Conservation (phyloP, 2,797 vertebrate genomes). For the Neopelma chrysocephalum region DNA sequence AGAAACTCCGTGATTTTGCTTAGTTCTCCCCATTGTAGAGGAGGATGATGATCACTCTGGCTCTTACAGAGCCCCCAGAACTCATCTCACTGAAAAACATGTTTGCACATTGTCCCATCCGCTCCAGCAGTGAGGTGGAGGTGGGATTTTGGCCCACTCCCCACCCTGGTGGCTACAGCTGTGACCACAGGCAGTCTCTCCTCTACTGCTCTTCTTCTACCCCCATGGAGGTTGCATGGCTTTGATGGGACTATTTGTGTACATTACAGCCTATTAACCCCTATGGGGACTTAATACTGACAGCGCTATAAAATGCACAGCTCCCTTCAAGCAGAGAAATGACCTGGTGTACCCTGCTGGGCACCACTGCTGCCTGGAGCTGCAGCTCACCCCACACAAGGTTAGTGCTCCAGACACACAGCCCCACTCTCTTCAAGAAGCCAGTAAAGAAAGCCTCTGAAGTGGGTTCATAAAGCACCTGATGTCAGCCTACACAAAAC, state of each 20-base stretch:
- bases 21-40: background rate
- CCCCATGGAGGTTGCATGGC: background rate
- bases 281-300: rapidly evolving
- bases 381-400: background rate
- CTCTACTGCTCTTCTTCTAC: background rate
- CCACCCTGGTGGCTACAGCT: background rate
- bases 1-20: background rate
- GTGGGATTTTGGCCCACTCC: background rate
- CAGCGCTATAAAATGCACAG: rapidly evolving
- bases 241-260: background rate
- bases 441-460: background rate
- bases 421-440: background rate
- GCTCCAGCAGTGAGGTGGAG: background rate
- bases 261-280: background rate
- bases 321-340: rapidly evolving
- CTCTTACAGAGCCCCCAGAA: background rate
- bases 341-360: background rate
- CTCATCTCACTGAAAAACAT: background rate
- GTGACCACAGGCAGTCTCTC: rapidly evolving
- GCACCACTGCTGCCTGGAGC: background rate
- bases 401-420: background rate
- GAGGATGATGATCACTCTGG: background rate
- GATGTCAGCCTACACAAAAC: background rate
- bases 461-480: background rate
- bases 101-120: background rate